Conservation (phyloP, 2,797 vertebrate species). For the Bufotes viridis region DNA sequence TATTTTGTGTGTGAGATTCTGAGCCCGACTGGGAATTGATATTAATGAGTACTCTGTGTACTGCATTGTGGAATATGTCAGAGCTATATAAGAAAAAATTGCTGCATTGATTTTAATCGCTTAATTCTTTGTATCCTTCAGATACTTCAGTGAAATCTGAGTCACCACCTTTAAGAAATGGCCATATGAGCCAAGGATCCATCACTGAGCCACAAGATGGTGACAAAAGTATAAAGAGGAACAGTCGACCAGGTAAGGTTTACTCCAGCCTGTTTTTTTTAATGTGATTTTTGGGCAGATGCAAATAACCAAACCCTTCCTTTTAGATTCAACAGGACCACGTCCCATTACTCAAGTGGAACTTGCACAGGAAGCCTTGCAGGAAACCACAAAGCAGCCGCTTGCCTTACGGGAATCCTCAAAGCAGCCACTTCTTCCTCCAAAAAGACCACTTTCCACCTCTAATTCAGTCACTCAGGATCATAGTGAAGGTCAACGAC, state of each 20-base stretch:
- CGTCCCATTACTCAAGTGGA: constrained; percentile 80
- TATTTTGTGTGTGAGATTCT: neutral
- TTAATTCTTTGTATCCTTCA: constrained; percentile 27
- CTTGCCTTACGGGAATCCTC: constrained; percentile 73
- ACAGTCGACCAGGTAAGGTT: constrained; percentile 34
- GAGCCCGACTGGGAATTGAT: neutral
- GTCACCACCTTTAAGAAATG: constrained; percentile 50
- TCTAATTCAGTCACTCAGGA: constrained; percentile 72
- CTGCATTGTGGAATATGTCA: neutral
- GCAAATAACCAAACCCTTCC: neutral
- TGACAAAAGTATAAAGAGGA: constrained; percentile 3
- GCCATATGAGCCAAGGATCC: constrained; percentile 35
- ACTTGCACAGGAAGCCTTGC: constrained; percentile 73
- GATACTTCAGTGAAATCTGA: constrained; percentile 18
- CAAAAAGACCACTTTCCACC: constrained; percentile 86
- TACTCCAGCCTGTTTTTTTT: too few relatives aligned
- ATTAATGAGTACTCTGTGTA: neutral
- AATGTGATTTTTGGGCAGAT: neutral
- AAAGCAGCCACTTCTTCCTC: constrained; percentile 86
- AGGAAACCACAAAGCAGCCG: constrained; percentile 19
- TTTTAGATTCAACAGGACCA: constrained; percentile 81
- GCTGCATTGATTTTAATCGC: neutral
- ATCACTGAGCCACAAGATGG: constrained; percentile 16
- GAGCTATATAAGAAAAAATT: neutral
- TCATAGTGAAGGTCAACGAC: constrained; percentile 70